Evolutionary conservation across 2,113 vertebrate species (phyloP), one percentile per base, ranked within the genome.

Genomic region (Malurus melanocephalus): DNA sequence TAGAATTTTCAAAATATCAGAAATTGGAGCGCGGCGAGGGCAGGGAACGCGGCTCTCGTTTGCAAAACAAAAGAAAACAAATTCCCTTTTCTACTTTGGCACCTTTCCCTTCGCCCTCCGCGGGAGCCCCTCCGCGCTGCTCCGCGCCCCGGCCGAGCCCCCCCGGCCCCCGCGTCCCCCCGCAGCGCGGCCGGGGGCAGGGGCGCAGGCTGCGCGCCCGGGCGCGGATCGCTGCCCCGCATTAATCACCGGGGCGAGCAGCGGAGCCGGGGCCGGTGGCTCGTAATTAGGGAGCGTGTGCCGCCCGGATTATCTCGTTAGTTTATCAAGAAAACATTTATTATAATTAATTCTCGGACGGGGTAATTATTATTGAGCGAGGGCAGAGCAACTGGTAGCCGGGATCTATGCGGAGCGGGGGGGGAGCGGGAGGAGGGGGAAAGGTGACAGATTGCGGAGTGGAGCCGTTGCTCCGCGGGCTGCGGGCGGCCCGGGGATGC

Each of bases 291-390:
- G 97, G 97, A 98, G 96, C 98, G 98, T 98, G 98, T 98, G 98
- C 98, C 97, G 97, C 97, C 96, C 97, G 97, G 98, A 99, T 99
- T 98, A 98, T 97, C 97, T 98, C 97, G 96, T 98, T 98, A 98
- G 98, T 99, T 98, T 98, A 98, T 98, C 98, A 98, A 98, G 98
- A 98, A 98, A 98, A 98, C 97, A 98, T 98, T 98, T 98, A 98
- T 98, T 98, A 98, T 98, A 98, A 99, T 99, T 98, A 98, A 98
- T 98, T 98, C 95, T 97, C 93, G 97, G 97, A 97, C 97, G 95
- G 97, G 97, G 97, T 98, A 97, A 98, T 99, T 98, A 98, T 98
- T 98, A 98, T 98, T 96, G 98, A 98, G 97, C 98, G 98, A 96
- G 96, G 97, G 97, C 96, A 95, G 95, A 97, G 97, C 98, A 98